Conservation (phyloP, 2,797 vertebrate genomes). For the Euphonia xanthogaster region DNA sequence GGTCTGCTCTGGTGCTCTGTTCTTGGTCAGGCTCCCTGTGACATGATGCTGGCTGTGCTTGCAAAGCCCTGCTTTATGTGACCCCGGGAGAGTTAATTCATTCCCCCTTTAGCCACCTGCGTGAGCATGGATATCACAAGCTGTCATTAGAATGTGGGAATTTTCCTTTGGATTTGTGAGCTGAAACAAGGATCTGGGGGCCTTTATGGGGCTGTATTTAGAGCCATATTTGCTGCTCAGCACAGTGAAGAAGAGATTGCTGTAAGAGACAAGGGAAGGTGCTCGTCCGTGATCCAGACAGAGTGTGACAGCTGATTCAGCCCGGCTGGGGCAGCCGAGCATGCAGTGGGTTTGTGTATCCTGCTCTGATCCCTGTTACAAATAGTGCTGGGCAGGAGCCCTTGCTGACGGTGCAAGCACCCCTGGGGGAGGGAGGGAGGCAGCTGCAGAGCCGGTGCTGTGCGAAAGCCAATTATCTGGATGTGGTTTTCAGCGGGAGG, state of each 20-base stretch:
- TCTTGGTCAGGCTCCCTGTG: background rate
- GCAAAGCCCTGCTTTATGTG: background rate
- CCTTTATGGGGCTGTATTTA: background rate
- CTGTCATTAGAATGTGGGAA: background rate
- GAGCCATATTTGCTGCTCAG: background rate
- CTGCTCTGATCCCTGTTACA: background rate
- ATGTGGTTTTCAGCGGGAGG: background rate
- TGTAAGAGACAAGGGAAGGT: background rate
- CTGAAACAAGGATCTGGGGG: background rate
- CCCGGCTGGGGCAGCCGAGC: background rate
- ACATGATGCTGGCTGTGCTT: background rate
- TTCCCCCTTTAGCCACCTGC: background rate
- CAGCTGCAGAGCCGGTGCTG: background rate
- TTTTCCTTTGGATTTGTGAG: conserved; percentile 4
- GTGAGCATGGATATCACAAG: background rate
- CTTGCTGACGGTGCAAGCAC: conserved; percentile 11
- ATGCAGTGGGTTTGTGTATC: conserved; percentile 8
- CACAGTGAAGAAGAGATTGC: background rate
- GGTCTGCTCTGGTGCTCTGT: background rate
- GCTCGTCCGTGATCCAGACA: background rate
- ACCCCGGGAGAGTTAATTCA: background rate
- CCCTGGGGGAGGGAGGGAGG: background rate
- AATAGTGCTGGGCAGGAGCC: background rate
- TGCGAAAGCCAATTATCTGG: background rate
- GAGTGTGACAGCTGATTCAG: conserved; percentile 58